Evolutionary conservation across 2,113 vertebrate genomes (phyloP).

Genomic region (Spea multiplicata): DNA sequence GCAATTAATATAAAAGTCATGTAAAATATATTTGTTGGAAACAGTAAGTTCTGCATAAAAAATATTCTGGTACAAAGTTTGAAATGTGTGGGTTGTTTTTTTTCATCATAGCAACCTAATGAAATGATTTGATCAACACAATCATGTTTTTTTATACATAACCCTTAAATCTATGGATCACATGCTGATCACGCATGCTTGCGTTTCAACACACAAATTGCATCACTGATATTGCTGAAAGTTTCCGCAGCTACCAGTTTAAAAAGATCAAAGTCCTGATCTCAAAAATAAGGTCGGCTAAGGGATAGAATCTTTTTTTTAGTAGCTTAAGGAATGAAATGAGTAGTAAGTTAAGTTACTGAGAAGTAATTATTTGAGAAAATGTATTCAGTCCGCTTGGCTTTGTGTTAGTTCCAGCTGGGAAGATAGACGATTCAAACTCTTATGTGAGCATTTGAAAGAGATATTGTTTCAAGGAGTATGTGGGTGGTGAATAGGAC

Average conservation of each 20-base stretch:
- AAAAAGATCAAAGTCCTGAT: constrained; percentile 5
- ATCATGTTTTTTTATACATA: no score
- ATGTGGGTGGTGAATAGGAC: constrained; percentile 67
- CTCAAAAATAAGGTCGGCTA: not conserved
- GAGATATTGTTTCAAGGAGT: constrained; percentile 69
- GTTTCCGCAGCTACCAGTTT: no score
- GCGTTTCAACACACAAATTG: not conserved
- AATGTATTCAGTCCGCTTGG: constrained; percentile 54
- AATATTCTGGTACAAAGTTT: no score
- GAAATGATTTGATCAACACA: no score
- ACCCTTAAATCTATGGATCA: no score
- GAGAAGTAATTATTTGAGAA: constrained; percentile 20
- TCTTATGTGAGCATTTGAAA: constrained; percentile 67
- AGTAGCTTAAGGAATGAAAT: not conserved
- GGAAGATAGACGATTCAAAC: constrained; percentile 64
- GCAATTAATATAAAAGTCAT: no score
- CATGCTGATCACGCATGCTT: no score
- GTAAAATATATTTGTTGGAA: no score
- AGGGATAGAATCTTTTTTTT: not conserved
- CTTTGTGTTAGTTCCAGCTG: constrained; percentile 57
- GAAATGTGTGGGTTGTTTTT: no score
- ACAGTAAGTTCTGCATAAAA: no score
- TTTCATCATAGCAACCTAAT: no score
- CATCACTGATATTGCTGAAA: not conserved
- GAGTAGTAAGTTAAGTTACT: constrained; percentile 18